A percentile compares a stretch with the other conserved stretches of the same genome.
Conservation (phyloP, 2,113 vertebrate species). For the Todiramphus chloris region DNA sequence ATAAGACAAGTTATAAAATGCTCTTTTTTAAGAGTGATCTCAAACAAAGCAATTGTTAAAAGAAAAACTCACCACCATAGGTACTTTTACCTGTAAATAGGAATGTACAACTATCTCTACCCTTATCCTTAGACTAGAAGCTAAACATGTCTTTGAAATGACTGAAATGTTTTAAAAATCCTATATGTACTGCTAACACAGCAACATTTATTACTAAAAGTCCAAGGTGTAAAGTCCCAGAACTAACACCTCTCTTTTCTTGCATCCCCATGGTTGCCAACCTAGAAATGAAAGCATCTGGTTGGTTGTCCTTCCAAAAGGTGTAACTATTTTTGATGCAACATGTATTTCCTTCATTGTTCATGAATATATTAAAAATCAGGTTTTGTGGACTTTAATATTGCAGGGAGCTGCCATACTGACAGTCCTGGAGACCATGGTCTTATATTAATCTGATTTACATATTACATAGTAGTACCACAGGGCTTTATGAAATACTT, state of each 20-base stretch:
- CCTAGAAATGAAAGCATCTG: constrained; percentile 57
- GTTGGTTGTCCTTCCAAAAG: constrained; percentile 48
- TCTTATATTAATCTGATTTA: constrained; percentile 37
- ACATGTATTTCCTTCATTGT: not conserved
- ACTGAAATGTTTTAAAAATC: not conserved
- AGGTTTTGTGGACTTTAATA: constrained; percentile 18
- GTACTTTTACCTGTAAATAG: not conserved
- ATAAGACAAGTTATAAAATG: not conserved
- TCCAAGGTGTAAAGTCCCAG: constrained; percentile 54
- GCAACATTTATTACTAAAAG: constrained; percentile 17
- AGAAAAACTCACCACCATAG: rapidly evolving
- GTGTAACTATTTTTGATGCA: constrained; percentile 38
- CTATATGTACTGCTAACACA: not conserved
- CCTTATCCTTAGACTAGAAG: not conserved
- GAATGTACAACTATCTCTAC: not conserved
- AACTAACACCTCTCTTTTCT: constrained; percentile 27
- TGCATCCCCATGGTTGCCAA: not conserved
- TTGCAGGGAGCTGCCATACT: not conserved
- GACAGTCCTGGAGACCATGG: not conserved
- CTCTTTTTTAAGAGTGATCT: not conserved
- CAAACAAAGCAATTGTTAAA: not conserved
- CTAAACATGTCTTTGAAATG: not conserved
- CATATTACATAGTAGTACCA: not conserved
- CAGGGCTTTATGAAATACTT: not conserved
- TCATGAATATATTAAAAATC: constrained; percentile 33